Conservation (phyloP, 2,113 vertebrate species). For the Chaetodon auriga region DNA sequence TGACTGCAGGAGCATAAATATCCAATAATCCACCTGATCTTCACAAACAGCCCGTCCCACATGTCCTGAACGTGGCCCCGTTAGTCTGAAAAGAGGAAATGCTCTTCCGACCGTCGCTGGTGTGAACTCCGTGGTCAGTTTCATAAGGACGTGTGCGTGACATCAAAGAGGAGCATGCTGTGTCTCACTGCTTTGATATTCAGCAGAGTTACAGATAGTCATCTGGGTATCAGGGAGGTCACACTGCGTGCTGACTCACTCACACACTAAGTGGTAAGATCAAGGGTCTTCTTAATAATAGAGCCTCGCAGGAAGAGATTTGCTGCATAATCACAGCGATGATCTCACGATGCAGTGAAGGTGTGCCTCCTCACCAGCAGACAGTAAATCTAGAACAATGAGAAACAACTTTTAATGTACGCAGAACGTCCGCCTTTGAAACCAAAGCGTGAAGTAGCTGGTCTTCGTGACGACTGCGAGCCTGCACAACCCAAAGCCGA, state of each 20-base stretch:
- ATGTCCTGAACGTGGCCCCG: not conserved
- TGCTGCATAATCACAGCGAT: conserved; percentile 7
- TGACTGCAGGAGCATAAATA: not conserved
- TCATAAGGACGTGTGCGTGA: not conserved
- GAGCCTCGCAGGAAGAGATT: conserved; percentile 15
- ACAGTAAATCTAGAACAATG: not conserved
- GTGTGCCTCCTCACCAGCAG: not conserved
- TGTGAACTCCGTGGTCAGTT: conserved; percentile 3
- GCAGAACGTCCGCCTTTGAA: not conserved
- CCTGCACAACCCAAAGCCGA: not conserved
- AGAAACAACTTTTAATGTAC: not conserved
- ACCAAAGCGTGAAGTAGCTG: not conserved
- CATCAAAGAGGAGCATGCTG: conserved; percentile 37
- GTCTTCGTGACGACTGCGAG: not conserved
- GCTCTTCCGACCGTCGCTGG: not conserved
- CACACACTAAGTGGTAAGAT: conserved; percentile 46
- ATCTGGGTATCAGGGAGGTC: conserved; percentile 40
- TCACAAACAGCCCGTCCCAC: not conserved
- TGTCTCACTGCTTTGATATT: conserved; percentile 45
- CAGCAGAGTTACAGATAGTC: conserved; percentile 25
- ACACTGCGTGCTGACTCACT: conserved; percentile 34
- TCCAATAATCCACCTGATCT: not conserved
- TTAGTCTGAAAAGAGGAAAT: not conserved
- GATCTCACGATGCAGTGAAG: conserved; percentile 32
- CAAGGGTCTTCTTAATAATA: conserved; percentile 44